These are phyloP conservation scores for Drosophila maculinotata DNA, from an alignment of 2,888 invertebrate species.

Conservation along the genomic window DNA sequence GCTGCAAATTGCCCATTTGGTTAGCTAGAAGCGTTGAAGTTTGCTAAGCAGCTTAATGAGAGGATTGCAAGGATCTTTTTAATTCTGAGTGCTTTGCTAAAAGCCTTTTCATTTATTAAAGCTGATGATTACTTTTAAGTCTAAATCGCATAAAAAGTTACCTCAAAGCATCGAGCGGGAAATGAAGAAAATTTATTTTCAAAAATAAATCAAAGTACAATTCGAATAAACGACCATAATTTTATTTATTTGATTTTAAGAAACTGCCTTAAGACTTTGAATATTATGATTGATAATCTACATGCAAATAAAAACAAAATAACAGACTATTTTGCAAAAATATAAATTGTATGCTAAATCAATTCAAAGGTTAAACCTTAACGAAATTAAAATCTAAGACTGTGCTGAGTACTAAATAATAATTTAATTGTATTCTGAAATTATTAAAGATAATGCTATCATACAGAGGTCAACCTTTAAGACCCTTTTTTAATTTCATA, in stretches of 20 bases:
- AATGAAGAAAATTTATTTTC: background rate
- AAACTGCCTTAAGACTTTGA: too few relatives aligned
- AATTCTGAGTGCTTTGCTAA: background rate
- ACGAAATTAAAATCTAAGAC: too few relatives aligned
- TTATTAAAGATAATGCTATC: background rate
- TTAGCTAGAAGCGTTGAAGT: constrained; percentile 5
- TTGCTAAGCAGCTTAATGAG: constrained; percentile 15
- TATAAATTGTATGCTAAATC: too few relatives aligned
- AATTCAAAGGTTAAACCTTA: too few relatives aligned
- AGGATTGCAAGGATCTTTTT: background rate
- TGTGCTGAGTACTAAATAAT: too few relatives aligned
- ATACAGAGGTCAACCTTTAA: background rate
- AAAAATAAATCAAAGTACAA: background rate
- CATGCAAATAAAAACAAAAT: too few relatives aligned
- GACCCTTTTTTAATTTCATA: constrained; percentile 5
- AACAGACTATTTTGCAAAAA: too few relatives aligned
- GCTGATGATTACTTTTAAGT: background rate
- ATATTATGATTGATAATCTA: too few relatives aligned
- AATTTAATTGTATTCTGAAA: too few relatives aligned
- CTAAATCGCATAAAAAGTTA: background rate
- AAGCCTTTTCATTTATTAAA: constrained; percentile 5
- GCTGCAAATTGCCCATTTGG: constrained; percentile 3
- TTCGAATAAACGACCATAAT: background rate
- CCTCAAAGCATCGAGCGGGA: background rate
- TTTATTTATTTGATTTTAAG: too few relatives aligned